These are phyloP conservation scores for Hipposideros larvatus DNA, from an alignment of 2,797 vertebrate species.

Conservation along the genomic window DNA sequence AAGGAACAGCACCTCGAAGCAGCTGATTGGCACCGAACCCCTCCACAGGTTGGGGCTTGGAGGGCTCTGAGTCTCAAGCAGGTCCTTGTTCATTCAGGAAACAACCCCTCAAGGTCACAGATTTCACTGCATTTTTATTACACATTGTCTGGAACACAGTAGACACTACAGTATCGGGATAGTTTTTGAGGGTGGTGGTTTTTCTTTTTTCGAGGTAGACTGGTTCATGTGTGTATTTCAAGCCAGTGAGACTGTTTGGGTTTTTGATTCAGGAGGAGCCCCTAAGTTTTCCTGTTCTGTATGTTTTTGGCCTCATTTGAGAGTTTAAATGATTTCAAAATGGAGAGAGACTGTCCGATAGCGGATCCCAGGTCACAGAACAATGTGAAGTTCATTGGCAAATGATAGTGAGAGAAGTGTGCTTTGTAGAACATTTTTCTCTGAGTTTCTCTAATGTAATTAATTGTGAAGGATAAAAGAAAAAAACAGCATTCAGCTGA, in stretches of 20 bases:
- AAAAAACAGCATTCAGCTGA: slow-evolving; percentile 36
- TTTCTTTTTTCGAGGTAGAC: not conserved
- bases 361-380: slow-evolving; percentile 75
- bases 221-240: not conserved
- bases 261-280: slow-evolving; percentile 63
- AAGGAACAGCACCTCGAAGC: rapidly evolving
- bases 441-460: slow-evolving; percentile 72
- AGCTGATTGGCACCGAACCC: not conserved
- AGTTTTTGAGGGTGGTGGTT: not conserved
- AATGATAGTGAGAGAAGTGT: slow-evolving; percentile 64
- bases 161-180: not conserved
- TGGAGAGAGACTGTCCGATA: slow-evolving; percentile 55
- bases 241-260: not conserved
- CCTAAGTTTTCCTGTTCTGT: slow-evolving; percentile 60
- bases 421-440: slow-evolving; percentile 71
- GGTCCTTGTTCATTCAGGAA: not conserved
- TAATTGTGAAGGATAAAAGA: slow-evolving; percentile 11
- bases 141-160: not conserved
- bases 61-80: not conserved
- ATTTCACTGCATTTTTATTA: not conserved
- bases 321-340: slow-evolving; percentile 77
- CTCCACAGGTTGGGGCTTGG: not conserved
- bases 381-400: slow-evolving; percentile 78
- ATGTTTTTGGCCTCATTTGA: slow-evolving; percentile 54
- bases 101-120: not conserved